Evolutionary conservation across 2,888 invertebrate genomes (phyloP).

Genomic region (Abscondita cerata): DNA sequence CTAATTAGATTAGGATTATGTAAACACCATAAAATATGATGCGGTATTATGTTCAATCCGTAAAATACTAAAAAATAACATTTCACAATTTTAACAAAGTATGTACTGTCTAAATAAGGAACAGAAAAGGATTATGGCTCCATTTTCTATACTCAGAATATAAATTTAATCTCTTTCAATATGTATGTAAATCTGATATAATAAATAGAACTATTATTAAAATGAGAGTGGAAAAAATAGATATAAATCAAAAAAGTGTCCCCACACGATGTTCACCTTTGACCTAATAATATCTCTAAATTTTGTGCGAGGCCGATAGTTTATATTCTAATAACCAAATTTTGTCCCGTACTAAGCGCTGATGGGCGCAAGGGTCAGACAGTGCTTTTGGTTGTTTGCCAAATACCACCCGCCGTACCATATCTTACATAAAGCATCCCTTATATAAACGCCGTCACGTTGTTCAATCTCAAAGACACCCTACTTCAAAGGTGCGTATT

Average conservation of each 20-base stretch:
- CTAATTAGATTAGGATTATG: no score
- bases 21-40: no score
- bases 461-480: slow-evolving; percentile 35
- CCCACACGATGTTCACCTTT: slow-evolving; percentile 19
- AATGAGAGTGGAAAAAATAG: not conserved
- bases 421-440: slow-evolving; percentile 39
- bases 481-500: slow-evolving; percentile 38
- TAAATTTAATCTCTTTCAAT: no score
- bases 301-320: slow-evolving; percentile 26
- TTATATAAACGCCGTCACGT: slow-evolving; percentile 27
- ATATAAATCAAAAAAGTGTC: not conserved
- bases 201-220: not conserved
- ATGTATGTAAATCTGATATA: no score
- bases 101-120: no score
- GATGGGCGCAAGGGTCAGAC: slow-evolving; percentile 28
- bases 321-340: slow-evolving; percentile 36
- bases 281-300: slow-evolving; percentile 20
- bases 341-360: slow-evolving; percentile 30
- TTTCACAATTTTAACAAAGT: no score
- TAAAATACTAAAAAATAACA: no score
- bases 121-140: no score
- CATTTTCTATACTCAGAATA: no score
- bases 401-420: slow-evolving; percentile 38
- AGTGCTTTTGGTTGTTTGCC: slow-evolving; percentile 36
- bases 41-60: no score